Evolutionary conservation across 2,113 vertebrate species (phyloP).

Genomic region (Nipponia nippon): DNA sequence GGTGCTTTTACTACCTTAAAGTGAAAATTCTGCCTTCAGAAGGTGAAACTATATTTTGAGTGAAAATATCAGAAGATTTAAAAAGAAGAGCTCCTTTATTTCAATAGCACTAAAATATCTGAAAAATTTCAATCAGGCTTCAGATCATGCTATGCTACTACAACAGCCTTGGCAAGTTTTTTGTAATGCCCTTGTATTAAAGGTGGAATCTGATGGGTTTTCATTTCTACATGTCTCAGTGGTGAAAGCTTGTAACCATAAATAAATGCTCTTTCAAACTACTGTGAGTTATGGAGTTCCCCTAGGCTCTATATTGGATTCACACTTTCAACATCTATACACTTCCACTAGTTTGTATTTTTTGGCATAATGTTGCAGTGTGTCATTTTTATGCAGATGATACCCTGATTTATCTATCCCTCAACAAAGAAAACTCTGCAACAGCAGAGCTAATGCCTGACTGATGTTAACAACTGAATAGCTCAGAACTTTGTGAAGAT

Average conservation of each 20-base stretch:
- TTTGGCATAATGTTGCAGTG: not conserved
- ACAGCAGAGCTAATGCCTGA: not conserved
- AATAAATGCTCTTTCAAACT: slow-evolving; percentile 26
- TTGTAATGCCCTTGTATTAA: slow-evolving; percentile 36
- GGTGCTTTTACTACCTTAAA: not conserved
- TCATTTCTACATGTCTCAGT: not conserved
- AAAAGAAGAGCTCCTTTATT: not conserved
- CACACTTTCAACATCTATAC: not conserved
- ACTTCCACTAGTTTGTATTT: not conserved
- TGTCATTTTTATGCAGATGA: not conserved
- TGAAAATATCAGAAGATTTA: not conserved
- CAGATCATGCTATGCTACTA: not conserved
- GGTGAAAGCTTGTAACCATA: slow-evolving; percentile 21
- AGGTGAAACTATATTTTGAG: not conserved
- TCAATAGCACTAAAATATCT: not conserved
- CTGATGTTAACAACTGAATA: not conserved
- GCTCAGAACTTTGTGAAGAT: not conserved
- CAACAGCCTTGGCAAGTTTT: not conserved
- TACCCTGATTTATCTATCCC: not conserved
- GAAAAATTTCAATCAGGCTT: not conserved
- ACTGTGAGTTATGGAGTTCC: not conserved
- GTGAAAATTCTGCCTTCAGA: not conserved
- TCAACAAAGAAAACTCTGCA: not conserved
- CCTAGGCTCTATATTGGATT: not conserved
- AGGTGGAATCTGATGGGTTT: slow-evolving; percentile 30